Percentiles rank a stretch among this genome's conserved stretches.
Conservation (phyloP, 1,140 invertebrate species). For the Atta texana region DNA sequence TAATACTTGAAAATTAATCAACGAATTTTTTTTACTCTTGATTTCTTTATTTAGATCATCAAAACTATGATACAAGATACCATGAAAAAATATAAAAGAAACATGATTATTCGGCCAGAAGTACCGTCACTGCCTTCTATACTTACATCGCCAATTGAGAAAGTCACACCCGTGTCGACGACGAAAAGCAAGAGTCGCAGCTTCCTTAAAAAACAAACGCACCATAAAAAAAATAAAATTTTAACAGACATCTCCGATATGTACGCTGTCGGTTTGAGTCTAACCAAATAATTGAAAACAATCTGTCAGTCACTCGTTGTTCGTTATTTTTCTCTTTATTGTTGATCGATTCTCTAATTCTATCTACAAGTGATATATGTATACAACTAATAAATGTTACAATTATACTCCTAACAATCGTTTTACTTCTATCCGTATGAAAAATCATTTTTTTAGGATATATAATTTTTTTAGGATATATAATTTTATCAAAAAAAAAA, state of each 20-base stretch:
- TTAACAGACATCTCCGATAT: conserved; percentile 77
- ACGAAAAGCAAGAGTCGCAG: conserved; percentile 61
- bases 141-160: conserved; percentile 3
- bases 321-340: conserved; percentile 56
- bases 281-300: conserved; percentile 60
- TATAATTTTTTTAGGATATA: background rate
- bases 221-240: conserved; percentile 74
- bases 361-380: conserved; percentile 64
- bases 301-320: conserved; percentile 50
- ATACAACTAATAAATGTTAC: conserved; percentile 69
- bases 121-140: conserved; percentile 65
- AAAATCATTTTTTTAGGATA: background rate
- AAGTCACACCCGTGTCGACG: background rate
- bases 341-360: conserved; percentile 67
- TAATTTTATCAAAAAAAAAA: conserved; percentile 22
- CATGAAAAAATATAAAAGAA: conserved; percentile 78
- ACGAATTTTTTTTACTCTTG: background rate
- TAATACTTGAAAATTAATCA: too few species aligned
- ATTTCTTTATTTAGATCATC: conserved; percentile 71
- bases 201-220: conserved; percentile 62
- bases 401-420: background rate
- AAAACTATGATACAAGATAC: conserved; percentile 74
- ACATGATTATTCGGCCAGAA: conserved; percentile 54
- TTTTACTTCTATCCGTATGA: background rate
- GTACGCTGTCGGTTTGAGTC: conserved; percentile 80